These are phyloP conservation scores for Euleptes europaea DNA, from an alignment of 2,113 vertebrate species.

Conservation along the genomic window DNA sequence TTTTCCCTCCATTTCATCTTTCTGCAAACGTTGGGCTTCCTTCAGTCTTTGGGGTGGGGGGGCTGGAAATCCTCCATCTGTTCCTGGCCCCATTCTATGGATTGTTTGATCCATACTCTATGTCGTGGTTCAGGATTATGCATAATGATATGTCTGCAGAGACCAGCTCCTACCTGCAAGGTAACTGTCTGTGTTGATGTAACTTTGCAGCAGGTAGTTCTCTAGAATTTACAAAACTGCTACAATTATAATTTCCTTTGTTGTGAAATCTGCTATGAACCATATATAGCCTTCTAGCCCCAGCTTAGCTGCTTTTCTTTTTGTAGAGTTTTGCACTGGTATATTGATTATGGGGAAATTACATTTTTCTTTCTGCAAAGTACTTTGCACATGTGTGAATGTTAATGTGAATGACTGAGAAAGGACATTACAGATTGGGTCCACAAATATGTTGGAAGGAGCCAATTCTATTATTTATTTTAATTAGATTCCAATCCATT, in stretches of 20 bases:
- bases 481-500: slow-evolving; percentile 23
- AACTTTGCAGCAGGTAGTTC: slow-evolving; percentile 25
- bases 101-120: too few species aligned
- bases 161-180: background rate
- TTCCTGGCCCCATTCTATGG: too few species aligned
- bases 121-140: too few species aligned
- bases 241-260: background rate
- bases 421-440: slow-evolving; percentile 1
- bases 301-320: background rate
- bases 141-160: background rate
- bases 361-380: slow-evolving; percentile 9
- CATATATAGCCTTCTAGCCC: background rate
- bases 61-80: too few species aligned
- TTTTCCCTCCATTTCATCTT: too few species aligned
- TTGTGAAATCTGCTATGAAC: background rate
- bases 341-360: background rate
- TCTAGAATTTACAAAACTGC: background rate
- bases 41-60: too few species aligned
- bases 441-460: background rate
- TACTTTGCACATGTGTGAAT: background rate
- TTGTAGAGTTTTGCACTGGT: background rate
- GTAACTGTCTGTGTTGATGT: slow-evolving; percentile 5
- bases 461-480: background rate
- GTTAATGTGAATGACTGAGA: slow-evolving; percentile 22
- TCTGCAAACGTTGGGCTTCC: too few species aligned